A percentile compares a stretch with the other conserved stretches of the same genome.
phyloP scores from a whole-genome alignment of 2,888 invertebrate species.

The Portevinia maculata region DNA sequence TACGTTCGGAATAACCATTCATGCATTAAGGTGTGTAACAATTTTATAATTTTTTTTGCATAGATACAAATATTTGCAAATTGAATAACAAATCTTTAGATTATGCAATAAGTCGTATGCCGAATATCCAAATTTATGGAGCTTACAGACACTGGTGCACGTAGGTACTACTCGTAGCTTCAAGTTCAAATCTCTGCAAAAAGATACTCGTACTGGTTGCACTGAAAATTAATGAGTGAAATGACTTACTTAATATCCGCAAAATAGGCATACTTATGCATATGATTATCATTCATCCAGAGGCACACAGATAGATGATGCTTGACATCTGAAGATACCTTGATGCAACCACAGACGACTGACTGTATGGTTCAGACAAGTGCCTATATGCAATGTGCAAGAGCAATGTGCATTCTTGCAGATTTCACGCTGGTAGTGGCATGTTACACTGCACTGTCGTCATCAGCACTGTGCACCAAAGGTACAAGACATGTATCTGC shows the following conservation, averaged over 20 bases:
- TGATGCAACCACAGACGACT: slow-evolving; percentile 23
- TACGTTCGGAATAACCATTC: slow-evolving; percentile 74
- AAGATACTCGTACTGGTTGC: not conserved
- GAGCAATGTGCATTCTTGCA: slow-evolving; percentile 41
- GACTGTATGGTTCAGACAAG: slow-evolving; percentile 21
- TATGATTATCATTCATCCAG: slow-evolving; percentile 9
- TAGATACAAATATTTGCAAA: slow-evolving; percentile 22
- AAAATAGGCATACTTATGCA: slow-evolving; percentile 21
- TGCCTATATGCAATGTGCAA: slow-evolving; percentile 19
- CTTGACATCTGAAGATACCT: slow-evolving; percentile 50
- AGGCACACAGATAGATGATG: slow-evolving; percentile 9
- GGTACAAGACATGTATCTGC: slow-evolving; percentile 15
- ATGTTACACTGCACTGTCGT: slow-evolving; percentile 32
- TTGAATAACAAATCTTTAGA: slow-evolving; percentile 29
- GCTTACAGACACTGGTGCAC: not conserved
- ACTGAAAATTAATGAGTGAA: slow-evolving; percentile 35
- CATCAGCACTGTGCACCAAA: slow-evolving; percentile 22
- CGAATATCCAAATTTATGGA: not conserved
- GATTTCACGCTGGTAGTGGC: slow-evolving; percentile 12
- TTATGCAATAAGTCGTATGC: slow-evolving; percentile 46
- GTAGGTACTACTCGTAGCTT: slow-evolving; percentile 9
- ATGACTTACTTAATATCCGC: slow-evolving; percentile 63
- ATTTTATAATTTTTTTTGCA: slow-evolving; percentile 47
- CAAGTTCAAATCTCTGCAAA: slow-evolving; percentile 55
- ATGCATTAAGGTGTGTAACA: slow-evolving; percentile 73